Conservation (phyloP, 2,888 invertebrate genomes). For the Eugnorisma glareosa region DNA sequence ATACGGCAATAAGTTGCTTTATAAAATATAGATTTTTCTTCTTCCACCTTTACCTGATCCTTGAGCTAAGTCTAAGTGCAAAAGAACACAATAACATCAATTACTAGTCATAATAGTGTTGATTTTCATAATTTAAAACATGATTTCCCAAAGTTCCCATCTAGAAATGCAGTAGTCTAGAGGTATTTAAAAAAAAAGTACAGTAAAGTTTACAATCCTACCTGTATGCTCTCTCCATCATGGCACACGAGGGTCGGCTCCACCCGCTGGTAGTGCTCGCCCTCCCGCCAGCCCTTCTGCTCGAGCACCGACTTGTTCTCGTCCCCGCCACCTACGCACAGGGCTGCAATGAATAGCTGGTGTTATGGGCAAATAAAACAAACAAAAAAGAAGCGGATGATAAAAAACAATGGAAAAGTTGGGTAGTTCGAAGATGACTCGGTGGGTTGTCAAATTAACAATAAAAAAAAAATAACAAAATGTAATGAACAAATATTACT, state of each 20-base stretch:
- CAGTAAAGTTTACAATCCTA: constrained; percentile 69
- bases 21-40: too few relatives aligned
- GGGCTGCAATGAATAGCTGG: constrained; percentile 73
- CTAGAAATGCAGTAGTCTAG: not conserved
- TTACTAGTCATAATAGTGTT: not conserved
- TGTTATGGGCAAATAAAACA: constrained; percentile 63
- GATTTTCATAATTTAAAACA: not conserved
- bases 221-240: constrained; percentile 98
- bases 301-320: constrained; percentile 91
- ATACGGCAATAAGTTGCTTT: too few relatives aligned
- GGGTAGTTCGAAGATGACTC: not conserved
- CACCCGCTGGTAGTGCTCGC: constrained; percentile 94
- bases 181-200: not conserved
- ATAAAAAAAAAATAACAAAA: not conserved
- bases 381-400: constrained; percentile 45
- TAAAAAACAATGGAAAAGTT: constrained; percentile 10
- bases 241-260: constrained; percentile 96
- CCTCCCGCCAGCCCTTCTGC: constrained; percentile 93
- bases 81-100: not conserved
- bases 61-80: too few relatives aligned
- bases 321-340: constrained; percentile 80
- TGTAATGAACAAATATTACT: not conserved
- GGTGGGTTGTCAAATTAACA: not conserved
- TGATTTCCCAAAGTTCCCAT: not conserved
- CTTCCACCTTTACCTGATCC: too few relatives aligned